phyloP scores from a whole-genome alignment of 2,113 vertebrate genomes.

The Anarrhichthys ocellatus region DNA sequence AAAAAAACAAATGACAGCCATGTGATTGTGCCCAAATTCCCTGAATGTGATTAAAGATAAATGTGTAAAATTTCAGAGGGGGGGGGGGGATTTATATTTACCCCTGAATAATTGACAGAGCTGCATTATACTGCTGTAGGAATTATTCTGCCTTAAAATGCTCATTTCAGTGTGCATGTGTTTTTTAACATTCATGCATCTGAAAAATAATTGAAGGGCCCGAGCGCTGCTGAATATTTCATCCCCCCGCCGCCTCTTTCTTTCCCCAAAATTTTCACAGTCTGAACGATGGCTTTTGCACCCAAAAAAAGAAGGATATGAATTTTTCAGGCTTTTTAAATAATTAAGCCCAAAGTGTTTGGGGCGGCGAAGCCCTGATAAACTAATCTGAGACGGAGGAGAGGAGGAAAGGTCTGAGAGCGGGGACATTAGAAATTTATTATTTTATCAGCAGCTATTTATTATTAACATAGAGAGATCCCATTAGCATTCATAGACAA shows the following conservation, averaged over 20 bases:
- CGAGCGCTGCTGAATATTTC: conserved; percentile 77
- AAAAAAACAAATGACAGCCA: conserved; percentile 54
- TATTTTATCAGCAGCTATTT: conserved; percentile 80
- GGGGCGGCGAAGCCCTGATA: conserved; percentile 72
- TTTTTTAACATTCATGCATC: conserved; percentile 74
- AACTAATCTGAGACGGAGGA: conserved; percentile 75
- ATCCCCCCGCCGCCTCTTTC: conserved; percentile 48
- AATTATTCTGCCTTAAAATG: conserved; percentile 72
- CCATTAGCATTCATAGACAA: conserved; percentile 77
- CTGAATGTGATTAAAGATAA: conserved; percentile 72
- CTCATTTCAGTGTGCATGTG: conserved; percentile 66
- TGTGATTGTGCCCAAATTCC: conserved; percentile 59
- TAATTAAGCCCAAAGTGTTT: conserved; percentile 82
- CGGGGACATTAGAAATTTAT: conserved; percentile 80
- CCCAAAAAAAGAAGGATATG: conserved; percentile 69
- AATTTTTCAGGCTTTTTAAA: conserved; percentile 81
- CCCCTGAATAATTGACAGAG: conserved; percentile 75
- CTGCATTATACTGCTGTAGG: conserved; percentile 64
- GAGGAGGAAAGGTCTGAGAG: conserved; percentile 60
- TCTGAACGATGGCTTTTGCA: conserved; percentile 73
- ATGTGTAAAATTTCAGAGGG: conserved; percentile 56
- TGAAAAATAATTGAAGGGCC: conserved; percentile 78
- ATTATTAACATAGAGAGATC: conserved; percentile 78
- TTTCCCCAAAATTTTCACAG: conserved; percentile 53
- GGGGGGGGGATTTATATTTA: conserved; percentile 44